A percentile compares a stretch with the other conserved stretches of the same genome.
These are phyloP conservation scores for Loriculus beryllinus DNA, from an alignment of 2,797 vertebrate genomes.

Conservation along the genomic window DNA sequence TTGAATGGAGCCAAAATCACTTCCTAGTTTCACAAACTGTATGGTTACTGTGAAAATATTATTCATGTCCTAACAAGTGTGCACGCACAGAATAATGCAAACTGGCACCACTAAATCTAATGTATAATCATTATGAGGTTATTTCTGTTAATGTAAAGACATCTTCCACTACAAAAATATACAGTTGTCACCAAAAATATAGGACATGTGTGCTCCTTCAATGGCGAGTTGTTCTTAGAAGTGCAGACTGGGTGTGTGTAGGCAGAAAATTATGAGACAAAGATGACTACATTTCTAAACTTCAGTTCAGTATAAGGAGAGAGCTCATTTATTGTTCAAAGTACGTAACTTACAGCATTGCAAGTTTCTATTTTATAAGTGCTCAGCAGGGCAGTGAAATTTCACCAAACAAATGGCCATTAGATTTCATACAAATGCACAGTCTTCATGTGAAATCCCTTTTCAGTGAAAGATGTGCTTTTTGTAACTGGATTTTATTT, in stretches of 20 bases:
- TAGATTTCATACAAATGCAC: constrained; percentile 49
- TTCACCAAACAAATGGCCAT: constrained; percentile 56
- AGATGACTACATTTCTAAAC: constrained; percentile 56
- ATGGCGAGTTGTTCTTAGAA: constrained; percentile 23
- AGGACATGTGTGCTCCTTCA: background rate
- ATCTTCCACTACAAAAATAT: constrained; percentile 49
- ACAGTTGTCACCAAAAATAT: constrained; percentile 24
- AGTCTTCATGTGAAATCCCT: constrained; percentile 29
- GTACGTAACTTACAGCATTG: constrained; percentile 61
- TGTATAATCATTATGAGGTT: constrained; percentile 24
- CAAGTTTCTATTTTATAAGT: constrained; percentile 66
- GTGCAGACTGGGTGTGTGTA: constrained; percentile 13
- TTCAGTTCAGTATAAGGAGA: constrained; percentile 53
- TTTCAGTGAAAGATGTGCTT: background rate
- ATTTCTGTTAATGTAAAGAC: constrained; percentile 53
- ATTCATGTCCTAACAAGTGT: constrained; percentile 5
- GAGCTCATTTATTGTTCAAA: constrained; percentile 70
- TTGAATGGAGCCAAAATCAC: background rate
- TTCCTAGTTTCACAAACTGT: background rate
- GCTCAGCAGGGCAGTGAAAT: constrained; percentile 58
- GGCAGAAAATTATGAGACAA: constrained; percentile 54
- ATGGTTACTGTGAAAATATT: background rate
- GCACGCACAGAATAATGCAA: background rate
- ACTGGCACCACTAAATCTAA: background rate
- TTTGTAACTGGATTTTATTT: background rate